Evolutionary conservation across 2,888 invertebrate species (phyloP), one percentile per base, ranked within the genome.

Genomic region (Hetaerina titia): DNA sequence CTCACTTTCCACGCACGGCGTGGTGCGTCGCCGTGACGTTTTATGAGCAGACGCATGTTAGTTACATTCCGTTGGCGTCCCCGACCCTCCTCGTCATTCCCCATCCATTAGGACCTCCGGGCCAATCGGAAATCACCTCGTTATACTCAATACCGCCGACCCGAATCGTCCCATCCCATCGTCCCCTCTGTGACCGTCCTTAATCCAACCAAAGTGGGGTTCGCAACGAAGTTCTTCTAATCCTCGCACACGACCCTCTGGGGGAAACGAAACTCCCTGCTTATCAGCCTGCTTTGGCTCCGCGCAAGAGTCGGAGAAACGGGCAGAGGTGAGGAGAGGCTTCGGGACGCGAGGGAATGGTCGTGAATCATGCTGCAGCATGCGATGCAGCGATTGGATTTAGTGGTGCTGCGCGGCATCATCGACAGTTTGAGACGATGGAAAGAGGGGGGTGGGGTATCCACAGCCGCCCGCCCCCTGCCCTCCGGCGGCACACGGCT

Each of bases 61-160:
- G 81, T 81, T 81, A 81, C 31, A 31, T 81, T 81, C 81, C 81
- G 31, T 9, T 7, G 31, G 81, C 81, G 31, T 81, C 81, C 22
- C 69, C 45, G 1, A 45, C 4, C 45, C 45, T 45, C 31, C 31
- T 31, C 31, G 81, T 81, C 81, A 81, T 31, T 81, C 81, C 81
- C 11, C 81, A 31, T 81, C 81, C 81, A 31, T 81, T 81, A 81
- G 25, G 81, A 81, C 81, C 31, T 31, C 81, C 81, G 0, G 2
- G 25, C 81, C 81, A 81, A 81, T 81, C 81, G 81, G 81, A 81
- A 81, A 31, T 81, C 81, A 81, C 31, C 81, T 81, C 81, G 31
- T 81, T n/a, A 45, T 45, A 81, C 81, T 31, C 69, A n/a, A 22
- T 22, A 45, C 2, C 69, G 45, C 45, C 13, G 31, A 69, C 22